phyloP scores from a whole-genome alignment of 2,888 invertebrate species.

The Crepidodera aurea region DNA sequence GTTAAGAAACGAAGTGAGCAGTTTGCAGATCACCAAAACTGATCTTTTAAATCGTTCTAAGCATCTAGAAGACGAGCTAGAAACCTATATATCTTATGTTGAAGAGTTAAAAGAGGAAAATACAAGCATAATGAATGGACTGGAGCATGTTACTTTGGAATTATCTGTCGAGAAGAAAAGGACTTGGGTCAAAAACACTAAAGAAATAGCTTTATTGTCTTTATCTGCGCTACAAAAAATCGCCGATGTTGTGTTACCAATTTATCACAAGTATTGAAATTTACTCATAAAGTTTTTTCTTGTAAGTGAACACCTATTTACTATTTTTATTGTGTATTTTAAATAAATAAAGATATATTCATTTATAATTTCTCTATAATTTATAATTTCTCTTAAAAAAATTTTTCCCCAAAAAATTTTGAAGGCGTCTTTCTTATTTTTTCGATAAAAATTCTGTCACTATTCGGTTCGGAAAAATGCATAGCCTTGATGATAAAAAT shows the following conservation, averaged over 20 bases:
- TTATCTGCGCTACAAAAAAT: slow-evolving; percentile 47
- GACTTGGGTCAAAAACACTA: slow-evolving; percentile 46
- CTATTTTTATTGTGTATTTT: slow-evolving; percentile 29
- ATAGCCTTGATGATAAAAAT: too few species aligned
- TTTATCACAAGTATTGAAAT: slow-evolving; percentile 37
- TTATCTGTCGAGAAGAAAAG: slow-evolving; percentile 45
- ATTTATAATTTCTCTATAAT: neutral
- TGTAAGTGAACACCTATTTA: slow-evolving; percentile 25
- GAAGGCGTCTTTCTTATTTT: too few species aligned
- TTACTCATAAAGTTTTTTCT: slow-evolving; percentile 18
- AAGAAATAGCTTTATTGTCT: slow-evolving; percentile 44
- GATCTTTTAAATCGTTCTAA: slow-evolving; percentile 27
- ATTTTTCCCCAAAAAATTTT: too few species aligned
- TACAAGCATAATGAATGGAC: slow-evolving; percentile 29
- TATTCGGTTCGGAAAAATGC: too few species aligned
- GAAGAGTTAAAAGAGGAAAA: slow-evolving; percentile 39
- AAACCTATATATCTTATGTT: slow-evolving; percentile 34
- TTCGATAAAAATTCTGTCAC: too few species aligned
- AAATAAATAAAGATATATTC: slow-evolving; percentile 27
- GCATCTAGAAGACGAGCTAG: slow-evolving; percentile 42
- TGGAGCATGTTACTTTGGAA: slow-evolving; percentile 37
- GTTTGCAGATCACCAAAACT: slow-evolving; percentile 24
- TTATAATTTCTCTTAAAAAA: neutral
- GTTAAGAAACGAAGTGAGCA: slow-evolving; percentile 27
- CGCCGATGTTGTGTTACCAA: slow-evolving; percentile 48